Evolutionary conservation across 2,113 vertebrate species (phyloP), one percentile per base, ranked within the genome.

Genomic region (Asarcornis scutulata): DNA sequence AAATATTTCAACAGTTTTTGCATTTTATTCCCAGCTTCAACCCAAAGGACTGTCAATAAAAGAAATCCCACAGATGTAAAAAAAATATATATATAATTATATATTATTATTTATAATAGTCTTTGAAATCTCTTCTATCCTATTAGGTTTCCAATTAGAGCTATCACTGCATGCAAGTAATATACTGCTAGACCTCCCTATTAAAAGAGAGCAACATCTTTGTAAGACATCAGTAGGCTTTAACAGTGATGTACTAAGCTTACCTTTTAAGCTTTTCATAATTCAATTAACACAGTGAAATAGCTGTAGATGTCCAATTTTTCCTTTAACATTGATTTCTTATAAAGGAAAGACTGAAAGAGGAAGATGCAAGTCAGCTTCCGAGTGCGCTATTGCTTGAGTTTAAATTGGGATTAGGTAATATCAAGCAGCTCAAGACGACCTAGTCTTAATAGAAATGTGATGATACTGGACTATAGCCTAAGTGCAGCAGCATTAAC

Each of bases 11-110:
- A 42, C 42, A n/a, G 60, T 91, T 91, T 53, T 53, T 29, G 46
- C 67, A 64, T 88, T 86, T 95, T 59, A 84, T 91, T 96, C 78
- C 80, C 60, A 84, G 63, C 34, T 95, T 80, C 76, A 80, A 56
- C 91, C 85, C 86, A 89, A 66, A 95, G 75, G 83, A 83, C 73
- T 85, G 48, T 58, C 90, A 89, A 86, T 89, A 94, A 89, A 95
- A 94, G 79, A 90, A 48, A 78, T 63, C 81, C 34, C 81, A 72
- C n/a, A 42, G 88, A 91, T 36, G 82, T 79, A 32, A 91, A 46
- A 18, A 40, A 40, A 40, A 40, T 11, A n/a, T n/a, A n/a, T n/a
- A n/a, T n/a, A n/a, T n/a, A 40, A 40, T 40, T 88, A 73, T 76
- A 42, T 64, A 83, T 85, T 89, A 95, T 79, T 77, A 93, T 93